Percentiles rank a stretch among this genome's conserved stretches.
Conservation (phyloP, 1,140 invertebrate species). For the honey bee (Apis mellifera) region DNA sequence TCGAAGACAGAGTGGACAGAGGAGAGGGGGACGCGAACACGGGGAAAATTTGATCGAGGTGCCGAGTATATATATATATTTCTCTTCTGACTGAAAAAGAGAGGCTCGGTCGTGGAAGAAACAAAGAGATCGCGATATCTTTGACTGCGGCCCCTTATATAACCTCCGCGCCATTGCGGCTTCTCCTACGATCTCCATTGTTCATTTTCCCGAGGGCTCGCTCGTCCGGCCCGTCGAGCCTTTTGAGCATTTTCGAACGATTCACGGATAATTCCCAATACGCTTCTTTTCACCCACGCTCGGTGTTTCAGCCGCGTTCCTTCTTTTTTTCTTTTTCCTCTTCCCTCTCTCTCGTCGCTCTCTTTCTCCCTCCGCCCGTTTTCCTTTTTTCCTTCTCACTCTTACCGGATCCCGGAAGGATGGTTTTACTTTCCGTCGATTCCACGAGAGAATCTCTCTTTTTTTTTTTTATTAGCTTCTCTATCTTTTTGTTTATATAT, state of each 20-base stretch:
- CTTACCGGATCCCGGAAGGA: constrained; percentile 35
- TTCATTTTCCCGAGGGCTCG: constrained; percentile 75
- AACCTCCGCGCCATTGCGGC: constrained; percentile 63
- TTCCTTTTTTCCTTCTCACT: background rate
- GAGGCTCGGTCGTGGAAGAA: constrained; percentile 43
- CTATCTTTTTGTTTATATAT: background rate
- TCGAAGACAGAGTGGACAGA: no score
- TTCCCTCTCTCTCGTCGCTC: background rate
- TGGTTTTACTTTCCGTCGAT: constrained; percentile 29
- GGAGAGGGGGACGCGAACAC: background rate
- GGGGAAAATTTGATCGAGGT: constrained; percentile 30
- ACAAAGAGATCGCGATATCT: constrained; percentile 75
- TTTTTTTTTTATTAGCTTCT: background rate
- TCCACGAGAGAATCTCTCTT: constrained; percentile 19
- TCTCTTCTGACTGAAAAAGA: constrained; percentile 29
- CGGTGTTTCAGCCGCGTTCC: constrained; percentile 33
- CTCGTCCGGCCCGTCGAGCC: constrained; percentile 71
- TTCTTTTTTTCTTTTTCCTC: background rate
- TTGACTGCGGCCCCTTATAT: constrained; percentile 65
- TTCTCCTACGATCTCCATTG: constrained; percentile 71
- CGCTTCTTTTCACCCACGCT: constrained; percentile 61
- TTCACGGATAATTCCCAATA: constrained; percentile 77
- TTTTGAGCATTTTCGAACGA: constrained; percentile 76
- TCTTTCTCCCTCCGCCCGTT: background rate
- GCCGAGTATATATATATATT: constrained; percentile 19